Base-by-base conservation (phyloP, 2,888 invertebrate species). In the Mactromeris polynyma region DNA sequence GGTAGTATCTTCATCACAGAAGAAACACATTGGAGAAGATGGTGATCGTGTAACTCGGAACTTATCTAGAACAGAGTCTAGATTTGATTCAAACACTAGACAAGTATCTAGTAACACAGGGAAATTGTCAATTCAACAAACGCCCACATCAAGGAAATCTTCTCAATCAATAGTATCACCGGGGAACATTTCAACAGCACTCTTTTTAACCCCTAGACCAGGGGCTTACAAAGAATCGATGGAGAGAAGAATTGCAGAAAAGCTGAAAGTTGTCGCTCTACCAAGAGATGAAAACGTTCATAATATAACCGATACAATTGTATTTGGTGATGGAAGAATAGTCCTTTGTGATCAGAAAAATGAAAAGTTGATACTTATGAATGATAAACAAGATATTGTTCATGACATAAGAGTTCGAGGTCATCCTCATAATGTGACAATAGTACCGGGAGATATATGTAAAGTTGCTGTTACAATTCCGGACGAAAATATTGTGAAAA, bases 261-360 rank as follows among this genome's bases (percentile, higher is more conserved):
- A 82, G 42, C 21, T 31, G 9, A 73, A 46, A 51, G 46, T 77
- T n/a, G 17, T 89, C 4, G 14, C 78, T 46, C 73, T 89, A 36
- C 77, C 86, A 58, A 64, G n/a, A 33, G 79, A 84, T 36, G 21
- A 79, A 31, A 11, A 81, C 9, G 40, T 36, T 42, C 64, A 78
- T 38, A 86, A 89, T 46, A 89, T 89, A 26, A 89, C 89, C 19
- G 85, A 82, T 21, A 80, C 86, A 19, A 31, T 31, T 2, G 42
- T 77, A 6, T 33, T 86, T 11, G 40, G 26, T 17, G 77, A 89
- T 19, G 89, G 83, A 2, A 31, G n/a, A 9, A 26, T 89, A 6
- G 80, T 89, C 14, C 40, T 89, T 2, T 86, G 86, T 54, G 89
- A 89, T 40, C 86, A 86, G 77, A 89, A 83, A 51, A 89, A 89